A percentile compares a stretch with the other conserved stretches of the same genome.
phyloP scores from a whole-genome alignment of 2,113 vertebrate species.

The Monopterus albus region DNA sequence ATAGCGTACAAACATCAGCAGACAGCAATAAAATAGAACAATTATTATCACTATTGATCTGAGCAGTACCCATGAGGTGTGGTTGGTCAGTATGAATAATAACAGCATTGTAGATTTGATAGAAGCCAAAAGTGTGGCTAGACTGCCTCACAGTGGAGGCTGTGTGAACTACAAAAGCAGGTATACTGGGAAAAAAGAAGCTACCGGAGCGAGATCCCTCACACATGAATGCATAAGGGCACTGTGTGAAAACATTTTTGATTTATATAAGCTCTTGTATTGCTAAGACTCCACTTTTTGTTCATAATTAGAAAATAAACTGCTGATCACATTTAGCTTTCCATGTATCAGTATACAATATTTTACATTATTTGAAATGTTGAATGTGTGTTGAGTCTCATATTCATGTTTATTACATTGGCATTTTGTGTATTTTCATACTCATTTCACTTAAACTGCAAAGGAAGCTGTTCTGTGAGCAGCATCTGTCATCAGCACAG shows the following conservation, averaged over 20 bases:
- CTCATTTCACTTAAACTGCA: not conserved
- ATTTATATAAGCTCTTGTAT: too few relatives aligned
- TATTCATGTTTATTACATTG: not conserved
- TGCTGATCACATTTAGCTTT: not conserved
- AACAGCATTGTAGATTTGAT: slow-evolving; percentile 20
- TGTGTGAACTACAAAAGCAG: slow-evolving; percentile 39
- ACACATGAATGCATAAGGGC: not conserved
- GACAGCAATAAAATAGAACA: slow-evolving; percentile 49
- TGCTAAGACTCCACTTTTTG: not conserved
- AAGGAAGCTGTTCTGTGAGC: not conserved
- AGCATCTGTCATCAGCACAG: not conserved
- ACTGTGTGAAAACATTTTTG: too few relatives aligned
- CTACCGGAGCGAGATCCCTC: not conserved
- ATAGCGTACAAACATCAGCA: slow-evolving; percentile 48
- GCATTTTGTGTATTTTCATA: not conserved
- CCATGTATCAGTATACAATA: too few relatives aligned
- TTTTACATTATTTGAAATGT: too few relatives aligned
- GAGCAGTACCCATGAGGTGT: slow-evolving; percentile 40
- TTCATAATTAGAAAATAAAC: not conserved
- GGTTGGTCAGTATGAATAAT: slow-evolving; percentile 50
- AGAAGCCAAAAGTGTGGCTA: slow-evolving; percentile 29
- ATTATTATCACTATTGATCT: slow-evolving; percentile 62
- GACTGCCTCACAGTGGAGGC: slow-evolving; percentile 66
- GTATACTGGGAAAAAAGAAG: not conserved
- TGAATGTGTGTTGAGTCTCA: too few relatives aligned